These are phyloP conservation scores for Cancer borealis DNA, from an alignment of 2,888 invertebrate species.

Conservation along the genomic window DNA sequence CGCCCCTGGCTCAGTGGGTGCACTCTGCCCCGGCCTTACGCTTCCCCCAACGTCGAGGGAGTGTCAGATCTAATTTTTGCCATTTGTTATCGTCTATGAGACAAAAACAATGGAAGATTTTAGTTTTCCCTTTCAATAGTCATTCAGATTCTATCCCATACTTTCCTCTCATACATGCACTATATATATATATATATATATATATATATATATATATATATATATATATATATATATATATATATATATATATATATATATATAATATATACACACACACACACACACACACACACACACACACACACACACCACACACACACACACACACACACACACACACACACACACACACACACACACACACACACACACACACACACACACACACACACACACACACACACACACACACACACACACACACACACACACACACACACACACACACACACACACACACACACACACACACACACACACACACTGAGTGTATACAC, in stretches of 20 bases:
- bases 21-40: not conserved
- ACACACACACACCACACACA: conserved; percentile 62
- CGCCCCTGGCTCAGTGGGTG: not conserved
- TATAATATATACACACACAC: conserved; percentile 49
- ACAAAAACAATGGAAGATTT: not conserved
- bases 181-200: not conserved
- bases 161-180: not conserved
- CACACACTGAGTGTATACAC: not conserved
- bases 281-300: conserved; percentile 27
- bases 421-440: too few relatives aligned
- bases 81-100: not conserved
- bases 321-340: not conserved
- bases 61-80: not conserved
- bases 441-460: too few relatives aligned
- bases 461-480: not conserved
- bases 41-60: not conserved
- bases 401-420: conserved; percentile 53
- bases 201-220: conserved; percentile 66
- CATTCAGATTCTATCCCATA: conserved; percentile 12
- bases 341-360: too few relatives aligned
- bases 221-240: conserved; percentile 61
- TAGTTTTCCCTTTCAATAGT: not conserved
- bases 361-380: not conserved
- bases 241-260: conserved; percentile 51
- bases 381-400: conserved; percentile 62